These are phyloP conservation scores for Meganola albula DNA, from an alignment of 2,888 invertebrate genomes.

Conservation along the genomic window DNA sequence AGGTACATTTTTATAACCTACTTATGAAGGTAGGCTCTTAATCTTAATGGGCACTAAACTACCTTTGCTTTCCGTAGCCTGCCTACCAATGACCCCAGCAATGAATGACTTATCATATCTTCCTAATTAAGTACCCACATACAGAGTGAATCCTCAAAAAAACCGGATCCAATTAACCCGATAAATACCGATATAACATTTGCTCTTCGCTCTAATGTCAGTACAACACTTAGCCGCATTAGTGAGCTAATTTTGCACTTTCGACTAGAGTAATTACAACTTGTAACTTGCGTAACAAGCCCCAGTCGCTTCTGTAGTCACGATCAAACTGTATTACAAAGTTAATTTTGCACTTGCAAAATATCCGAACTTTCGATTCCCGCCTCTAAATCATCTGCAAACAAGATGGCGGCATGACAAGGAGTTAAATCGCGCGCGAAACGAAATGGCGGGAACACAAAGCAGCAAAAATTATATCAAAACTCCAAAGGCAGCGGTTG, in stretches of 20 bases:
- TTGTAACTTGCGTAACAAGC: slow-evolving; percentile 59
- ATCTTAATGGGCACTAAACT: too few relatives aligned
- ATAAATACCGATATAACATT: slow-evolving; percentile 14
- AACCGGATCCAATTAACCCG: slow-evolving; percentile 16
- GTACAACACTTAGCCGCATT: slow-evolving; percentile 31
- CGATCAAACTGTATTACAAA: slow-evolving; percentile 53
- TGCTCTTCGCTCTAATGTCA: slow-evolving; percentile 18
- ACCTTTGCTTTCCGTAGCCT: too few relatives aligned
- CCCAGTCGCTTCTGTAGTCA: slow-evolving; percentile 69
- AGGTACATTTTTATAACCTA: too few relatives aligned
- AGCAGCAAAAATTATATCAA: slow-evolving; percentile 75
- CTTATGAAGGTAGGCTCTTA: too few relatives aligned
- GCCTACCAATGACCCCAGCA: too few relatives aligned
- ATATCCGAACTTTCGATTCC: slow-evolving; percentile 20
- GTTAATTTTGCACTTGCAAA: slow-evolving; percentile 25
- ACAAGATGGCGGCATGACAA: slow-evolving; percentile 12
- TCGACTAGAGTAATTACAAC: slow-evolving; percentile 69
- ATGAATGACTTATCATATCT: too few relatives aligned
- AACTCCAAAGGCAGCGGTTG: slow-evolving; percentile 67
- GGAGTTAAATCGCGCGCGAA: slow-evolving; percentile 16
- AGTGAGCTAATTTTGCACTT: slow-evolving; percentile 65
- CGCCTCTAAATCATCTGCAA: slow-evolving; percentile 19
- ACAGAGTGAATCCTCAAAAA: slow-evolving; percentile 7
- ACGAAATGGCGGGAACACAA: slow-evolving; percentile 39
- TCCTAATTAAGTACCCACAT: too few relatives aligned